Evolutionary conservation across 2,888 invertebrate genomes (phyloP).

Genomic region (Apotomis capreana): DNA sequence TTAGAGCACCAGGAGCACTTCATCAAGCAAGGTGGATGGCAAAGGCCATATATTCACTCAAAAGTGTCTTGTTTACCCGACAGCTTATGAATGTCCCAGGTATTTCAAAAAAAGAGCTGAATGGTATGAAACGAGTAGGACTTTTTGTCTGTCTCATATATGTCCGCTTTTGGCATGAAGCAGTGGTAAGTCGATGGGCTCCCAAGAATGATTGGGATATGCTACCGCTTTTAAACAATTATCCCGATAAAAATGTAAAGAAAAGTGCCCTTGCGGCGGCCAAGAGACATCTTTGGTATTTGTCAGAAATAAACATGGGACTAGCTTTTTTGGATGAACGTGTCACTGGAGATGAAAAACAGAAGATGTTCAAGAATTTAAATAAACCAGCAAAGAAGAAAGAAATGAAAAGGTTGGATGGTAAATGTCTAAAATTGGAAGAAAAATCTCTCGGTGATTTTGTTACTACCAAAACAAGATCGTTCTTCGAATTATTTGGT

Average conservation of each 20-base stretch:
- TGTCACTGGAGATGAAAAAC: not conserved
- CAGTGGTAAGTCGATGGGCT: not conserved
- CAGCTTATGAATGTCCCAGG: no score
- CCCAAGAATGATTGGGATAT: no score
- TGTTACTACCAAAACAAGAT: constrained; percentile 1
- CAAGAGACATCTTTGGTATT: constrained; percentile 5
- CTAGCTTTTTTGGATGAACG: no score
- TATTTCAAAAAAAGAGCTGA: not conserved
- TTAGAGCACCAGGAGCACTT: not conserved
- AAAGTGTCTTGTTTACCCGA: no score
- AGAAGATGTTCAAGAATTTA: no score
- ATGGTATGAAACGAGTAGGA: not conserved
- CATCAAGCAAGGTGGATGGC: no score
- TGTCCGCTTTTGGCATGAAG: not conserved
- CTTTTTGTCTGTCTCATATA: not conserved
- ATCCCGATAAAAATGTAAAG: not conserved
- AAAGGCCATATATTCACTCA: no score
- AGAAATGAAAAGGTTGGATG: not conserved
- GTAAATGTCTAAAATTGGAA: not conserved
- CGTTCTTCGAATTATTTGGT: not conserved
- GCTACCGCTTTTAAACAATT: no score
- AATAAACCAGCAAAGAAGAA: not conserved
- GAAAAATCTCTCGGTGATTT: not conserved
- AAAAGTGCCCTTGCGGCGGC: constrained; percentile 2
- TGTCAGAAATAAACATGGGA: not conserved